These are phyloP conservation scores for Macrosoma leucophasiata DNA, from an alignment of 2,888 invertebrate genomes.

Conservation along the genomic window DNA sequence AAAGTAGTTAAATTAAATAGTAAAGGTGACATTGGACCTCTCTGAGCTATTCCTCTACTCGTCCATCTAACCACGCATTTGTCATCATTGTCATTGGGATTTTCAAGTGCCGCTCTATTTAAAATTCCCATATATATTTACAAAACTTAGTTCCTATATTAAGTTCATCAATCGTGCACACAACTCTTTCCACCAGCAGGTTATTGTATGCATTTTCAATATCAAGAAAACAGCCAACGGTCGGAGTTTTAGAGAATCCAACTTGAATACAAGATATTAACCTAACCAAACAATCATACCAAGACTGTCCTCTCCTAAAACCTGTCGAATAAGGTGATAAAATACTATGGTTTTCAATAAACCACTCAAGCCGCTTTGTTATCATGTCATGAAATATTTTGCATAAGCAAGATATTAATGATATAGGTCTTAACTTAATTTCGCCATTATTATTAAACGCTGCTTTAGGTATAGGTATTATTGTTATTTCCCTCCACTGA, in stretches of 20 bases:
- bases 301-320: conserved; percentile 14
- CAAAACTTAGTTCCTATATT: conserved; percentile 7
- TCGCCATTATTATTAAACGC: not conserved
- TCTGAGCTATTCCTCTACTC: conserved; percentile 17
- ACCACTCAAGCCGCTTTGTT: conserved; percentile 9
- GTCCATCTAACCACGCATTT: conserved; percentile 6
- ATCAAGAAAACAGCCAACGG: conserved; percentile 15
- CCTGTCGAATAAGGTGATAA: conserved; percentile 10
- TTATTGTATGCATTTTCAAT: conserved; percentile 19
- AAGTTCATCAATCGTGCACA: conserved; percentile 9
- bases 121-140: conserved; percentile 13
- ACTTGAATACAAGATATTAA: conserved; percentile 14
- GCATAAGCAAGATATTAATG: conserved; percentile 12
- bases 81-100: not conserved
- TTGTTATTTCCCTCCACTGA: no score
- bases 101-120: conserved; percentile 5
- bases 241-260: conserved; percentile 13
- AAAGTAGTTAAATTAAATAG: conserved; percentile 20
- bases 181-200: conserved; percentile 7
- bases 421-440: conserved; percentile 11
- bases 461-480: no score
- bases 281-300: conserved; percentile 9
- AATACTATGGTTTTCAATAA: conserved; percentile 6
- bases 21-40: conserved; percentile 20
- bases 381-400: conserved; percentile 13